Conservation (phyloP, 2,888 invertebrate genomes). For the Zele albiditarsus region DNA sequence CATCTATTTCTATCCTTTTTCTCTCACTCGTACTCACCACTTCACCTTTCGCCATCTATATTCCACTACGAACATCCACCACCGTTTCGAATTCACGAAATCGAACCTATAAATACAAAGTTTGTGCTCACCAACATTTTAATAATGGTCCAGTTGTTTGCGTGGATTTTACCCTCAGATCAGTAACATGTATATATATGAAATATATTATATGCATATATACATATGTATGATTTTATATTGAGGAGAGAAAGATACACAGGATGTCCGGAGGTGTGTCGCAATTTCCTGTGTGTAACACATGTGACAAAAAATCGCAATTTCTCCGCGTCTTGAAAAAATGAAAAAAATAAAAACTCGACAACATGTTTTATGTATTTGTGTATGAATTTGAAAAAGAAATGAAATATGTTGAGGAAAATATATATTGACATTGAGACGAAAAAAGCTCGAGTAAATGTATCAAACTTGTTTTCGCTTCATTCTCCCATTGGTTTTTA, state of each 20-base stretch:
- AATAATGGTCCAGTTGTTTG: conserved; percentile 48
- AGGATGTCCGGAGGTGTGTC: conserved; percentile 16
- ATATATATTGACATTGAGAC: not conserved
- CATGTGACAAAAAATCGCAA: conserved; percentile 28
- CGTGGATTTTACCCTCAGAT: conserved; percentile 24
- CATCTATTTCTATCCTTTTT: not conserved
- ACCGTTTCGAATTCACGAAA: conserved; percentile 28
- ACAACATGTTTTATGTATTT: conserved; percentile 5
- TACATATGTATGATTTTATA: conserved; percentile 9
- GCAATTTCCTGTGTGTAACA: not conserved
- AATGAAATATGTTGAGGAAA: not conserved
- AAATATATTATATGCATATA: conserved; percentile 11
- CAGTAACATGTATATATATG: not conserved
- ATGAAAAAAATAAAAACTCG: not conserved
- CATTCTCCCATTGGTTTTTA: not conserved
- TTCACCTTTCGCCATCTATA: conserved; percentile 17
- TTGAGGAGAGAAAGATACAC: not conserved
- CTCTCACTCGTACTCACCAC: not conserved
- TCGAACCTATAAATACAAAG: conserved; percentile 61
- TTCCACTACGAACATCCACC: not conserved
- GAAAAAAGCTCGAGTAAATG: not conserved
- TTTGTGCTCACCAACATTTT: conserved; percentile 50
- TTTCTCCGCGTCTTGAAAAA: not conserved
- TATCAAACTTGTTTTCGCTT: not conserved
- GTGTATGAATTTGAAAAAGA: not conserved